phyloP scores from a whole-genome alignment of 2,797 vertebrate genomes.

The Phoeniculus purpureus region DNA sequence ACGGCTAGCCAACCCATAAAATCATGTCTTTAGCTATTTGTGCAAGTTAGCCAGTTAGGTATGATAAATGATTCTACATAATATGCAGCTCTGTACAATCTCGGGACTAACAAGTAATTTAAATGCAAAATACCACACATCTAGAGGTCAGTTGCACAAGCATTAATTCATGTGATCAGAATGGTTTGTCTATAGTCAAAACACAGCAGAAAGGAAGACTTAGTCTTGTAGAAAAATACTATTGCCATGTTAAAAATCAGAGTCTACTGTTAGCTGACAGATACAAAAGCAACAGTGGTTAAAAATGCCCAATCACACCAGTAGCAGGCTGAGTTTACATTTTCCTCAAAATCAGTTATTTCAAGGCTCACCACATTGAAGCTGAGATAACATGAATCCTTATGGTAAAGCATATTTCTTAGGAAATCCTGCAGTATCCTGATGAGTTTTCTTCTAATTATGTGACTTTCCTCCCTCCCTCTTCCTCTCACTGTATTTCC shows the following conservation, averaged over 20 bases:
- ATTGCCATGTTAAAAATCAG: background rate
- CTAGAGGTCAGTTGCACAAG: background rate
- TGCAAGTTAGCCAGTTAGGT: background rate
- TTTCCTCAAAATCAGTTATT: background rate
- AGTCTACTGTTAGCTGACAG: background rate
- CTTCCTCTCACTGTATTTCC: background rate
- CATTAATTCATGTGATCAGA: background rate
- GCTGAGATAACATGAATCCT: background rate
- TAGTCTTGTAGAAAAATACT: background rate
- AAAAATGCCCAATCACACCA: background rate
- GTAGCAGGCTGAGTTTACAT: background rate
- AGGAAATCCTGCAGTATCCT: background rate
- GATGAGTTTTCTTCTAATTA: background rate
- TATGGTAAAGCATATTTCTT: background rate
- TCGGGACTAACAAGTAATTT: background rate
- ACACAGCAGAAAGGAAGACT: background rate
- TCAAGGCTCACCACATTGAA: background rate
- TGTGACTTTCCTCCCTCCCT: rapidly evolving
- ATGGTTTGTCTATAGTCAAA: background rate
- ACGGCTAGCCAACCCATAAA: background rate
- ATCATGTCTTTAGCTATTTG: background rate
- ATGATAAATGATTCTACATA: background rate
- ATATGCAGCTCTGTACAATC: background rate
- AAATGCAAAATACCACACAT: background rate
- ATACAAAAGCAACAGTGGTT: background rate